phyloP scores from a whole-genome alignment of 2,113 vertebrate genomes.

The Australoheros scitulus region DNA sequence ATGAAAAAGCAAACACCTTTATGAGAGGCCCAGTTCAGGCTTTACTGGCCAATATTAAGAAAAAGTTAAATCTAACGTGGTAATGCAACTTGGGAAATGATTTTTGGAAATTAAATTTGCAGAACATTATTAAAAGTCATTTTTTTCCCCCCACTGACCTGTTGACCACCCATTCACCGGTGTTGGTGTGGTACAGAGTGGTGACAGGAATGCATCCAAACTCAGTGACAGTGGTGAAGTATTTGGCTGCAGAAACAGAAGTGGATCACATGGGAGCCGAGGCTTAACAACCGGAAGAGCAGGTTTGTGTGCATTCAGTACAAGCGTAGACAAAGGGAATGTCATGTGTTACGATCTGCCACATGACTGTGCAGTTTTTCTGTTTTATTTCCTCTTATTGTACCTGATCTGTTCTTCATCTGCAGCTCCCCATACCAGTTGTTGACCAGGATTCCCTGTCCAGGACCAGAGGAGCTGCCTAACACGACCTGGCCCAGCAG shows the following conservation, averaged over 20 bases:
- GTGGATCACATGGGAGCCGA: background rate
- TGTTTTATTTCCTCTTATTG: background rate
- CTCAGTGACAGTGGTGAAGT: slow-evolving; percentile 68
- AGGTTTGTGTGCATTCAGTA: background rate
- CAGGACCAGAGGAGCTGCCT: slow-evolving; percentile 66
- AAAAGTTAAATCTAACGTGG: background rate
- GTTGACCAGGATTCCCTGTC: slow-evolving; percentile 78
- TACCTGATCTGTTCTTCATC: slow-evolving; percentile 19
- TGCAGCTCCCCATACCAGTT: slow-evolving; percentile 60
- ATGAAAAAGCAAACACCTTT: background rate
- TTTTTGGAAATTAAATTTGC: background rate
- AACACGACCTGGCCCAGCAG: slow-evolving; percentile 61
- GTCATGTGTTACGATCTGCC: slow-evolving; percentile 6
- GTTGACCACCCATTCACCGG: slow-evolving; percentile 59
- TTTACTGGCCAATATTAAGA: background rate
- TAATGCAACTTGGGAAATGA: accelerated
- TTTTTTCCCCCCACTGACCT: slow-evolving; percentile 56
- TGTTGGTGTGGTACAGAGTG: slow-evolving; percentile 30
- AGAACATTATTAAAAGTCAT: background rate
- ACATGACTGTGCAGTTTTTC: background rate
- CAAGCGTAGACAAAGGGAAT: background rate
- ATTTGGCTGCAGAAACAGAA: slow-evolving; percentile 58
- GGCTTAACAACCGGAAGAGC: background rate
- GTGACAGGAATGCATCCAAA: slow-evolving; percentile 76
- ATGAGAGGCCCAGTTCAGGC: accelerated